phyloP scores from a whole-genome alignment of 2,797 vertebrate genomes.

The Acanthurus tractus region DNA sequence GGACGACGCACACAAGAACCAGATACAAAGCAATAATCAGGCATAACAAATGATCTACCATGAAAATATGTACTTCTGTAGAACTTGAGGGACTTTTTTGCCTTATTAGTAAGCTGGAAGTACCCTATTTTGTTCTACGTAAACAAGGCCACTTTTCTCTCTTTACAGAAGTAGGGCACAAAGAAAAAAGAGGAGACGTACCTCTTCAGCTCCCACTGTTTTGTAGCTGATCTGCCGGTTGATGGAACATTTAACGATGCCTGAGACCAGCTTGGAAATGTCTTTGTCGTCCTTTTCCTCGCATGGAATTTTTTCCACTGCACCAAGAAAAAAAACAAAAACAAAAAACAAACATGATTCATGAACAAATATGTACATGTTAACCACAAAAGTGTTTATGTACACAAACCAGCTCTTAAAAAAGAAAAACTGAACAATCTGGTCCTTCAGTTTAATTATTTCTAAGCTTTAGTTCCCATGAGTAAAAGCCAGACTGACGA shows the following conservation, averaged over 20 bases:
- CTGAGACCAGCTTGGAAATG: constrained; percentile 93
- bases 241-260: constrained; percentile 94
- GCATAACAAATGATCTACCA: background rate
- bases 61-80: background rate
- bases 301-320: constrained; percentile 88
- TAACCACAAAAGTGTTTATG: background rate
- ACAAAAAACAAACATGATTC: background rate
- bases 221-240: constrained; percentile 93
- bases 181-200: constrained; percentile 31
- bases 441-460: background rate
- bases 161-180: background rate
- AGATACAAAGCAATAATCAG: constrained; percentile 1
- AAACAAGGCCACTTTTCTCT: constrained; percentile 13
- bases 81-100: too few relatives aligned
- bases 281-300: constrained; percentile 92
- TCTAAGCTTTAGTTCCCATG: background rate
- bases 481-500: constrained; percentile 3
- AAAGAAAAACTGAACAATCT: background rate
- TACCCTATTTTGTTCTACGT: background rate
- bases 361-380: background rate
- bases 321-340: constrained; percentile 22
- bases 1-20: background rate
- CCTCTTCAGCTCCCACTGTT: constrained; percentile 90
- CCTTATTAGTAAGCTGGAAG: constrained; percentile 9
- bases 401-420: background rate